Evolutionary conservation across 2,888 invertebrate genomes (phyloP), one percentile per base, ranked within the genome.

Genomic region (Agrochola lota): DNA sequence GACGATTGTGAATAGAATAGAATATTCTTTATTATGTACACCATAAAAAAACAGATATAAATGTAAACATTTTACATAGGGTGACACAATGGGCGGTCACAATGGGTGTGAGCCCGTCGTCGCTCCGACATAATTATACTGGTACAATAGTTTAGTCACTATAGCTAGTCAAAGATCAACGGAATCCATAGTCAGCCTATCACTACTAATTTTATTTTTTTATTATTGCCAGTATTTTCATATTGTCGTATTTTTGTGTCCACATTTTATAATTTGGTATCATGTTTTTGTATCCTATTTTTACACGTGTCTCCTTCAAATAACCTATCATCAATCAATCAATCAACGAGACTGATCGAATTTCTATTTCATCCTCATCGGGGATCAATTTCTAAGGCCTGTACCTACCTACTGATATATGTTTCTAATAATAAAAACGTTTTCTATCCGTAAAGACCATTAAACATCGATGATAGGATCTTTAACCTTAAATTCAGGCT

Each of bases 291-390:
- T 40, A 55, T 30, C 11, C 11, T 70, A 57, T 55, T 55, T 12
- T 9, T 26, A 26, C 40, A 55, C 40, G 15, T 68, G n/a, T 15
- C 5, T 26, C 49, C 40, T 26, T 55, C 40, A 52, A 68, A 73
- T 43, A 55, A 43, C 43, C 11, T 40, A 72, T 26, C 49, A 26
- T n/a, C 57, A 26, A 69, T 73, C 55, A 26, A 69, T 73, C 55
- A 69, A 55, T 69, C 73, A 69, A 55, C 15, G 12, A 40, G 11
- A 26, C 11, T 73, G 43, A 43, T 73, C 11, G 15, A 68, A 55
- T 69, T 55, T 68, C 26, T 30, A 55, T 69, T 69, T 68, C 23
- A 43, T 68, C 17, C 20, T 30, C 55, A 43, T 55, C 52, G 17
- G 20, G 52, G 49, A 17, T 49, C 17, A 49, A 46, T 46, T 4